These are phyloP conservation scores for Gibbula magus DNA, from an alignment of 2,888 invertebrate species.

Conservation along the genomic window DNA sequence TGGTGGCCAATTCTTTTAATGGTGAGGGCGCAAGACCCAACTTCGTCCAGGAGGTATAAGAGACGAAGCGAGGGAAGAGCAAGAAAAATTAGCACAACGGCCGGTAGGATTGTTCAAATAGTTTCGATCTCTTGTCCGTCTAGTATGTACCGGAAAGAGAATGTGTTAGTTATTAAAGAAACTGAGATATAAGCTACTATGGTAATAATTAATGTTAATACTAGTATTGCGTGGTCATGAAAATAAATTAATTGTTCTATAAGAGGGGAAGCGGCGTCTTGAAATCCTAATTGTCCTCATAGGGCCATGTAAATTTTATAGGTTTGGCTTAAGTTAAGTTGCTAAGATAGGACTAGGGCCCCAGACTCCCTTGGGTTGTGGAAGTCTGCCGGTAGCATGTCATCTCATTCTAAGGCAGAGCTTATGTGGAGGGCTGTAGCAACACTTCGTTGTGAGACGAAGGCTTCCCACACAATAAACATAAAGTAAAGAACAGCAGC, in stretches of 20 bases:
- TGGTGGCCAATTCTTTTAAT: constrained; percentile 72
- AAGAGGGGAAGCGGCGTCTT: constrained; percentile 20
- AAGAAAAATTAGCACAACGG: constrained; percentile 9
- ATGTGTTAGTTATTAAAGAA: constrained; percentile 16
- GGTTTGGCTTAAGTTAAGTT: not conserved
- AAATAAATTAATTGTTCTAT: constrained; percentile 11
- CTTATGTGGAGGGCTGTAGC: constrained; percentile 36
- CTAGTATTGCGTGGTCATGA: constrained; percentile 4
- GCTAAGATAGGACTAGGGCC: constrained; percentile 30
- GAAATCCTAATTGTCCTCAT: constrained; percentile 32
- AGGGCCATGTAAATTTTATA: constrained; percentile 10
- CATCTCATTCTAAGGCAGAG: constrained; percentile 51
- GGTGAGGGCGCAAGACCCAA: constrained; percentile 48
- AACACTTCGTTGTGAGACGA: constrained; percentile 48
- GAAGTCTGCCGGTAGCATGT: constrained; percentile 47
- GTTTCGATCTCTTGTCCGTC: constrained; percentile 31
- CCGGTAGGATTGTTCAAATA: constrained; percentile 27
- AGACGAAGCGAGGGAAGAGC: constrained; percentile 27
- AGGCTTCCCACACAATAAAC: constrained; percentile 55
- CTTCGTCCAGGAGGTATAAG: constrained; percentile 21
- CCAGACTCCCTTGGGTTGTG: constrained; percentile 41
- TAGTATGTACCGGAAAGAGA: constrained; percentile 8
- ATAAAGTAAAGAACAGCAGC: constrained; percentile 52
- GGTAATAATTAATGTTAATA: constrained; percentile 21
- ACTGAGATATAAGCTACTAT: constrained; percentile 21